phyloP scores from a whole-genome alignment of 1,140 invertebrate species.

The Nasonia longicornis region DNA sequence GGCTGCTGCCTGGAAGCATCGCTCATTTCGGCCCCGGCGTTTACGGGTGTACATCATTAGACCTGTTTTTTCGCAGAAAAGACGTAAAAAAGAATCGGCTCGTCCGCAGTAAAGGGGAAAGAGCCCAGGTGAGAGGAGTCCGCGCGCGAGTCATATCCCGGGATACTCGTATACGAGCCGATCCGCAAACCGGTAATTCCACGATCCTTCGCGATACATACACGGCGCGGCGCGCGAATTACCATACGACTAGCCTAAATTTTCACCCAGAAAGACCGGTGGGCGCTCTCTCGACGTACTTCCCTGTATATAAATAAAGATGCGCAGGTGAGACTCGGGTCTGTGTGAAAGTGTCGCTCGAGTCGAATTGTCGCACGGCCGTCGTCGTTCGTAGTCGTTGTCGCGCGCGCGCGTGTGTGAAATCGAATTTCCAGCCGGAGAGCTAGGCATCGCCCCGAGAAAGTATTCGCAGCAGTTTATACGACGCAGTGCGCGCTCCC shows the following conservation, averaged over 20 bases:
- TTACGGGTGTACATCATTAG: background rate
- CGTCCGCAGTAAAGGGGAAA: background rate
- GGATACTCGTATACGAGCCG: background rate
- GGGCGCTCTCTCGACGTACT: slow-evolving; percentile 16
- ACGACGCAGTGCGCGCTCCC: background rate
- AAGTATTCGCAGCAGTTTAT: background rate
- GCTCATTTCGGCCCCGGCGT: too few species aligned
- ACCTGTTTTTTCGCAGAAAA: background rate
- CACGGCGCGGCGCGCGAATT: slow-evolving; percentile 49
- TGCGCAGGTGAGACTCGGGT: slow-evolving; percentile 56
- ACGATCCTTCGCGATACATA: slow-evolving; percentile 1
- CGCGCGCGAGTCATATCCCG: background rate
- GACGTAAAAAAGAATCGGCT: background rate
- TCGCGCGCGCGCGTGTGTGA: slow-evolving; percentile 5
- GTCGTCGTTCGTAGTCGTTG: slow-evolving; percentile 30
- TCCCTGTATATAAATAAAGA: slow-evolving; percentile 66
- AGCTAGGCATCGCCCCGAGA: slow-evolving; percentile 15
- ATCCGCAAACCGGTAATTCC: slow-evolving; percentile 19
- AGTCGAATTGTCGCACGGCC: slow-evolving; percentile 50
- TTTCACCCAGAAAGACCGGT: slow-evolving; percentile 53
- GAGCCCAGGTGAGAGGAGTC: background rate
- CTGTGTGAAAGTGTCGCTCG: slow-evolving; percentile 67
- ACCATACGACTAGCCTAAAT: slow-evolving; percentile 63
- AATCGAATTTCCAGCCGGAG: slow-evolving; percentile 21
- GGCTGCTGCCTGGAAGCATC: too few species aligned